These are phyloP conservation scores for Leptoteleia sp. DNA, from an alignment of 1,140 invertebrate genomes.

Conservation along the genomic window DNA sequence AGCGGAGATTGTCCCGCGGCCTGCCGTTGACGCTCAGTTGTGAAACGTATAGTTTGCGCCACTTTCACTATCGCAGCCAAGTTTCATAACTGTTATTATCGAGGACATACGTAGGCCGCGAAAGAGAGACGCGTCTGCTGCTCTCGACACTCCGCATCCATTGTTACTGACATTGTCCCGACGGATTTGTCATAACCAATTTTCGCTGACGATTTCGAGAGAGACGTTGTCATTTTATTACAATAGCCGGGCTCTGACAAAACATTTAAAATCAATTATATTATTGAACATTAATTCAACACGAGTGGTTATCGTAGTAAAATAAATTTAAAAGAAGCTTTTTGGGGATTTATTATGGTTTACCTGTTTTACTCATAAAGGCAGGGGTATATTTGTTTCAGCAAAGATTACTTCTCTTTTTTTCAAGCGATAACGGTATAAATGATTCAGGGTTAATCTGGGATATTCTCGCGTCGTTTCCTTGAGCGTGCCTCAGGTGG, in stretches of 20 bases:
- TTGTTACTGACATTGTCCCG: constrained; percentile 61
- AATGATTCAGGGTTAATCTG: constrained; percentile 60
- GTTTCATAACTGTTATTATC: constrained; percentile 79
- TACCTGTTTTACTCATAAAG: too few relatives aligned
- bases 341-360: too few relatives aligned
- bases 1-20: constrained; percentile 56
- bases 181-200: too few relatives aligned
- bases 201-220: too few relatives aligned
- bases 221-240: too few relatives aligned
- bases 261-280: too few relatives aligned
- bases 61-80: constrained; percentile 78
- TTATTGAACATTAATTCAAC: too few relatives aligned
- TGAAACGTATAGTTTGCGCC: constrained; percentile 75
- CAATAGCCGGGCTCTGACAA: too few relatives aligned
- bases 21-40: constrained; percentile 70
- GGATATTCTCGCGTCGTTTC: constrained; percentile 61
- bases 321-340: too few relatives aligned
- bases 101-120: constrained; percentile 73
- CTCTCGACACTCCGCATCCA: constrained; percentile 62
- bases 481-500: constrained; percentile 62
- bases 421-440: constrained; percentile 20
- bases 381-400: too few relatives aligned
- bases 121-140: constrained; percentile 68
- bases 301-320: too few relatives aligned
- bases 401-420: constrained; percentile 3